Percentiles rank a stretch among this genome's conserved stretches.
These are phyloP conservation scores for Oceanodroma tethys DNA, from an alignment of 2,113 vertebrate genomes.

Conservation along the genomic window DNA sequence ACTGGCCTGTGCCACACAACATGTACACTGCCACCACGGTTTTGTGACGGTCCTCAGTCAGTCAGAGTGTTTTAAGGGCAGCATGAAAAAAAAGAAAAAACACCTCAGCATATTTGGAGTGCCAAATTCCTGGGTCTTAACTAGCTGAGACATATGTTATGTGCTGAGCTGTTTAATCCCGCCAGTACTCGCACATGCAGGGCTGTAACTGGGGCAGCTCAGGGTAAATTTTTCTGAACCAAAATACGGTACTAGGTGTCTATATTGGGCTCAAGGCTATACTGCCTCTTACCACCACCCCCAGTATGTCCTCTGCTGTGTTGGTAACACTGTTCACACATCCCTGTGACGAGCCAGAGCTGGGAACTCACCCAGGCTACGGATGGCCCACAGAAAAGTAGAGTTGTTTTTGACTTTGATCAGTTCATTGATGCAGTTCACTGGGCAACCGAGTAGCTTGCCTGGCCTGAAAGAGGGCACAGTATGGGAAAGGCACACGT, in stretches of 20 bases:
- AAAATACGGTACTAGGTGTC: background rate
- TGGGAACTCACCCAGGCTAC: accelerated
- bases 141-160: background rate
- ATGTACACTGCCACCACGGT: accelerated
- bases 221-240: background rate
- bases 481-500: accelerated
- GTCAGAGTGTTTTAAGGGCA: background rate
- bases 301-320: background rate
- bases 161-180: slow-evolving; percentile 40
- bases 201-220: background rate
- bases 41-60: background rate
- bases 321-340: background rate
- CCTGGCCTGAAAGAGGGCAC: background rate
- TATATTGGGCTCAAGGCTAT: background rate
- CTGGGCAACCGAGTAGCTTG: background rate
- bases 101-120: slow-evolving; percentile 9
- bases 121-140: slow-evolving; percentile 46
- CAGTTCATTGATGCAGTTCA: background rate
- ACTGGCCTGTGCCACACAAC: background rate
- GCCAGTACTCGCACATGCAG: background rate
- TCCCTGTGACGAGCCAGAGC: background rate
- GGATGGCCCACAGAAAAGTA: background rate
- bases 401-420: background rate
- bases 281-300: accelerated
- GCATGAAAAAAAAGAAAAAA: background rate